Evolutionary conservation across 2,888 invertebrate genomes (phyloP).

Genomic region (Lagria hirta): DNA sequence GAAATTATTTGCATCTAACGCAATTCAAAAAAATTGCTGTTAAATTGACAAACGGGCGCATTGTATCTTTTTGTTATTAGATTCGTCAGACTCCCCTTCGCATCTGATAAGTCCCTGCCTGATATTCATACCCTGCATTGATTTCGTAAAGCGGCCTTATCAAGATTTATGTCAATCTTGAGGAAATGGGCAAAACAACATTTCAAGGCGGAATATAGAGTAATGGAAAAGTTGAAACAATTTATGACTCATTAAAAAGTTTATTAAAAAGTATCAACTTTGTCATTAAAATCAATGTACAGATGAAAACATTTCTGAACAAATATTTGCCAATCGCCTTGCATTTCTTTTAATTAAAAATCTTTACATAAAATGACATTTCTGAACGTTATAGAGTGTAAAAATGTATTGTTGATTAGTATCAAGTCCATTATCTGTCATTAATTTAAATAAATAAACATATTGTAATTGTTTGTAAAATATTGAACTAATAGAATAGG

Average conservation of each 20-base stretch:
- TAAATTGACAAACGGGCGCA: too few species aligned
- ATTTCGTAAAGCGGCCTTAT: constrained; percentile 39
- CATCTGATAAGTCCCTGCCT: constrained; percentile 36
- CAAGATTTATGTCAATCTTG: constrained; percentile 41
- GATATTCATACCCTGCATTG: constrained; percentile 44
- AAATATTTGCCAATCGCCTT: constrained; percentile 5
- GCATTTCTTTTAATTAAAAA: constrained; percentile 17
- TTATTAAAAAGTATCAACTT: constrained; percentile 23
- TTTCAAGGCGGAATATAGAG: constrained; percentile 16
- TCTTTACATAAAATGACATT: too few species aligned
- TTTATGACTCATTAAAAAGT: constrained; percentile 27
- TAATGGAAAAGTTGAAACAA: constrained; percentile 18
- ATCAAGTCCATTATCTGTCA: too few species aligned
- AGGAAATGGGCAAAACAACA: constrained; percentile 29
- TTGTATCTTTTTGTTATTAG: constrained; percentile 18
- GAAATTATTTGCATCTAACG: constrained; percentile 9
- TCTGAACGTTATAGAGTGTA: too few species aligned
- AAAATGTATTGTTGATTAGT: too few species aligned
- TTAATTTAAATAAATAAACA: too few species aligned
- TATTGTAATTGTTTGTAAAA: too few species aligned
- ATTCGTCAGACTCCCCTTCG: constrained; percentile 17
- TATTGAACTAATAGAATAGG: too few species aligned
- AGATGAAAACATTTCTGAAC: constrained; percentile 7
- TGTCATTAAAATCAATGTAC: constrained; percentile 21
- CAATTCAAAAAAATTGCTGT: constrained; percentile 7